phyloP scores from a whole-genome alignment of 2,888 invertebrate species.

The Oxyteleia sp. region DNA sequence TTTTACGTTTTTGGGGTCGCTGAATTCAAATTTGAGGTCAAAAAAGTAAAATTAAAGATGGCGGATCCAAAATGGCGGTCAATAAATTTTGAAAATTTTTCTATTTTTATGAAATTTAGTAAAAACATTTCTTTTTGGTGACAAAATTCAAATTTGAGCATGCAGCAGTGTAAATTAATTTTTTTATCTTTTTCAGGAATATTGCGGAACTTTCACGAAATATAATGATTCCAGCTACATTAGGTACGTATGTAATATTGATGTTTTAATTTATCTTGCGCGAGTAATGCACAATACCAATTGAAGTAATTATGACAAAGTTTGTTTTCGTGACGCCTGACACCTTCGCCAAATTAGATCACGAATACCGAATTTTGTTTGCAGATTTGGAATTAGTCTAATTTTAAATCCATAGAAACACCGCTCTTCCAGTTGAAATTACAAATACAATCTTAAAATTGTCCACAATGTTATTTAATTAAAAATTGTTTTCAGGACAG shows the following conservation, averaged over 20 bases:
- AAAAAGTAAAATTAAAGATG: no score
- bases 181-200: not conserved
- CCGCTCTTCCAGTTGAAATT: constrained; percentile 28
- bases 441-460: constrained; percentile 47
- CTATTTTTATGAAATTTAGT: no score
- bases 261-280: constrained; percentile 29
- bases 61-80: no score
- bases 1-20: no score
- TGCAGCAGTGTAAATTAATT: no score
- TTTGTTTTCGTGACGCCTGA: constrained; percentile 68
- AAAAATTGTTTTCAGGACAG: no score
- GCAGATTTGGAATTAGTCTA: constrained; percentile 63
- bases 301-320: constrained; percentile 69
- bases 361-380: constrained; percentile 66
- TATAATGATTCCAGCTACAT: constrained; percentile 36
- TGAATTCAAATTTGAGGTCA: no score
- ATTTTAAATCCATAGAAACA: constrained; percentile 42
- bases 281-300: constrained; percentile 49
- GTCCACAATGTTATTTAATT: not conserved
- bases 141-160: no score
- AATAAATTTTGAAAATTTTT: no score
- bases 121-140: no score
- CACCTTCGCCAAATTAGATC: constrained; percentile 65
- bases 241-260: constrained; percentile 40
- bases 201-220: constrained; percentile 1